Evolutionary conservation across 2,113 vertebrate genomes (phyloP).

Genomic region (Clarias macrocephalus): DNA sequence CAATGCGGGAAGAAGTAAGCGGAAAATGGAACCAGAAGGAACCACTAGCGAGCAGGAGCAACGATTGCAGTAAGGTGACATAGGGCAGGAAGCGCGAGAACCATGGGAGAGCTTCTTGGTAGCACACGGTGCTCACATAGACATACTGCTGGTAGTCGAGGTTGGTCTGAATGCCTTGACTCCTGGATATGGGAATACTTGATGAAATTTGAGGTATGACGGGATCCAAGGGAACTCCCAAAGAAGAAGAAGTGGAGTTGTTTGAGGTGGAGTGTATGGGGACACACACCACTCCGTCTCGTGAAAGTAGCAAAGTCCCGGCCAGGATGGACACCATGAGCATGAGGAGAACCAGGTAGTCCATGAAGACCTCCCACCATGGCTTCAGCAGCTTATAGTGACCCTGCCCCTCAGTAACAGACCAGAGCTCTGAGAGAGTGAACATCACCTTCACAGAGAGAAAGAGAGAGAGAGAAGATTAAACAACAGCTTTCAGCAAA

Average conservation of each 20-base stretch:
- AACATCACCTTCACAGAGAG: conserved; percentile 68
- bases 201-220: background rate
- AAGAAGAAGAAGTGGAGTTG: conserved; percentile 3
- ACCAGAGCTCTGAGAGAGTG: conserved; percentile 74
- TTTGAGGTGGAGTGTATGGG: conserved; percentile 59
- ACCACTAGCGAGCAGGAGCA: conserved; percentile 75
- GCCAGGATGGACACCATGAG: conserved; percentile 77
- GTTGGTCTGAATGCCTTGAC: conserved; percentile 63
- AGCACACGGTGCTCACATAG: conserved; percentile 79
- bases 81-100: conserved; percentile 80
- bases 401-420: conserved; percentile 67
- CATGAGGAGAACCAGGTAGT: conserved; percentile 80
- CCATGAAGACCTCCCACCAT: conserved; percentile 86
- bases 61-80: conserved; percentile 73
- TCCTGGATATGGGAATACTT: background rate
- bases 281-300: conserved; percentile 76
- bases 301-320: conserved; percentile 76
- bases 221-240: background rate
- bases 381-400: conserved; percentile 76
- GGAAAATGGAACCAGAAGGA: conserved; percentile 84
- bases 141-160: conserved; percentile 80
- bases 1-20: conserved; percentile 77
- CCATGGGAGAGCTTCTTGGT: conserved; percentile 77
- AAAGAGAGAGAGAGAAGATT: background rate
- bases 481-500: background rate